These are phyloP conservation scores for Notolabrus celidotus DNA, from an alignment of 2,797 vertebrate genomes.

Conservation along the genomic window DNA sequence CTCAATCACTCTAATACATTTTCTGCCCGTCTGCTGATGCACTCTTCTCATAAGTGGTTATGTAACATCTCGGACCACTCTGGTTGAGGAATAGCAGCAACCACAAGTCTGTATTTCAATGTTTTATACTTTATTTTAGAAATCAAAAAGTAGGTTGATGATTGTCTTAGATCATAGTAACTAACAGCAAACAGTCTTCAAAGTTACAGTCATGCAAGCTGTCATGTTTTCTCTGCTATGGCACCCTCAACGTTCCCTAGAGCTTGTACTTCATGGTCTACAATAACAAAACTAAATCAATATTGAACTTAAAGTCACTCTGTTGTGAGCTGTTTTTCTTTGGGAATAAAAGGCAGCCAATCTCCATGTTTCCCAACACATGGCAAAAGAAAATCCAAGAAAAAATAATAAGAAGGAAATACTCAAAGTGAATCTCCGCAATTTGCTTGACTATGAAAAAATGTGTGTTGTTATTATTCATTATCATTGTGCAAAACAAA, in stretches of 20 bases:
- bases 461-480: too few relatives aligned
- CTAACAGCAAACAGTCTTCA: constrained; percentile 10
- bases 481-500: too few relatives aligned
- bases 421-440: too few relatives aligned
- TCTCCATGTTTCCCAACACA: too few relatives aligned
- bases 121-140: constrained; percentile 24
- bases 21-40: constrained; percentile 58
- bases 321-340: too few relatives aligned
- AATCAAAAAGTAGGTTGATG: constrained; percentile 24
- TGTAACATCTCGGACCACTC: constrained; percentile 62
- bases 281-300: too few relatives aligned
- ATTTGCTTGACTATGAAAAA: too few relatives aligned
- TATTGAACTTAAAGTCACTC: too few relatives aligned
- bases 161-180: constrained; percentile 28
- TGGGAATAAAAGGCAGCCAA: too few relatives aligned
- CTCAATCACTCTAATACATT: constrained; percentile 80
- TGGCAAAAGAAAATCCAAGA: too few relatives aligned
- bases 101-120: constrained; percentile 28
- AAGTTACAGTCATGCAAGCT: constrained; percentile 28
- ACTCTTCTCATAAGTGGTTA: constrained; percentile 70
- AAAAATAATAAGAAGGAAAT: too few relatives aligned
- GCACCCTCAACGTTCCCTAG: constrained; percentile 11
- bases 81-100: constrained; percentile 32
- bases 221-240: constrained; percentile 17
- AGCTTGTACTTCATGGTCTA: too few relatives aligned